Conservation (phyloP, 2,888 invertebrate species). For the Schizaphis graminum region DNA sequence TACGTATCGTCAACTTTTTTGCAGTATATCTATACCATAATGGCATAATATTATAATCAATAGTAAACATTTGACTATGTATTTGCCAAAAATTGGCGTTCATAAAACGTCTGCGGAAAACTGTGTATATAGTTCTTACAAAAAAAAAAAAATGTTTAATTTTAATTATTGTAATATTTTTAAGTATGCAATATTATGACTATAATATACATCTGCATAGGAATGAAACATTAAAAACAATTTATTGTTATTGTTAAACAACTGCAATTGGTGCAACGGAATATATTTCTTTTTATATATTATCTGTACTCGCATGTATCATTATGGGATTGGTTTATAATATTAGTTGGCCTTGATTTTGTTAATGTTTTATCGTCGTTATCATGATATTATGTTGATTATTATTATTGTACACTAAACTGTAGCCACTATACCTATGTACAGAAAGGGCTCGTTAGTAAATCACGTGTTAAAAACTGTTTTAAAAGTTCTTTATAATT, state of each 20-base stretch:
- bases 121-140: background rate
- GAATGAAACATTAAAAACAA: background rate
- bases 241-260: background rate
- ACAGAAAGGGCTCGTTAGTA: background rate
- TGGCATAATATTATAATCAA: background rate
- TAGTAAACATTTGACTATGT: background rate
- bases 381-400: background rate
- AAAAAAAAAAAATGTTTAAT: background rate
- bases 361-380: background rate
- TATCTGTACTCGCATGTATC: background rate
- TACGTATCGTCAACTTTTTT: background rate
- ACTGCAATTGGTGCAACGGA: background rate
- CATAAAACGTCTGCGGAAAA: background rate
- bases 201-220: no score
- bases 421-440: background rate
- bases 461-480: background rate
- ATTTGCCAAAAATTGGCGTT: background rate
- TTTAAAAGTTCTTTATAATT: background rate
- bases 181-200: background rate
- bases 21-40: background rate
- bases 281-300: background rate
- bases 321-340: slow-evolving; percentile 7
- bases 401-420: background rate
- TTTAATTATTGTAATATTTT: background rate
- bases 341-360: background rate